A percentile compares a stretch with the other conserved stretches of the same genome.
Conservation (phyloP, 2,797 vertebrate genomes). For the Eulemur albifrons region DNA sequence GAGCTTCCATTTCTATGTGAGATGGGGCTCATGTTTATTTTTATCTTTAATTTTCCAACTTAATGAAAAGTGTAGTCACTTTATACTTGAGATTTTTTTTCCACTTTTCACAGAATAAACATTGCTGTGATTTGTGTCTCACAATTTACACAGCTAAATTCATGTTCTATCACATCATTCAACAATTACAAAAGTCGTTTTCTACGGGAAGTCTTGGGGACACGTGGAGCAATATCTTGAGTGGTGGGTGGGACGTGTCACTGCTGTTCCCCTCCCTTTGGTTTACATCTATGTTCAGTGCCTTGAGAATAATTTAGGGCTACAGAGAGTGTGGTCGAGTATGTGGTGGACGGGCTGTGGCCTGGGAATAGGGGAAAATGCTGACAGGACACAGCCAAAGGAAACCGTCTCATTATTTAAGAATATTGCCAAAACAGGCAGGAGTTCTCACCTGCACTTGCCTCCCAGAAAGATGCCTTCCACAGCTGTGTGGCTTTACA, state of each 20-base stretch:
- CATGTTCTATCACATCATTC: not conserved
- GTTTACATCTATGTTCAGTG: not conserved
- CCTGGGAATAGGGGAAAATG: not conserved
- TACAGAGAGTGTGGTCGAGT: not conserved
- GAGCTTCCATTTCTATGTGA: not conserved
- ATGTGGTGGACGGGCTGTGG: not conserved
- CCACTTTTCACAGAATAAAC: not conserved
- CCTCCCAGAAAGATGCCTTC: not conserved
- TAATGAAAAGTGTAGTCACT: not conserved
- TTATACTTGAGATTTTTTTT: not conserved
- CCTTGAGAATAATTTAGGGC: not conserved
- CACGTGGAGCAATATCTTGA: not conserved
- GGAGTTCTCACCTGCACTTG: not conserved
- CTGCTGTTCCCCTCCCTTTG: not conserved
- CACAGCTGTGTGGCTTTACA: not conserved
- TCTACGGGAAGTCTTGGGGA: not conserved
- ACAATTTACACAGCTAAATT: not conserved
- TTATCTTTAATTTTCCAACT: not conserved
- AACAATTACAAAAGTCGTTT: not conserved
- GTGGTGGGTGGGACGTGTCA: not conserved
- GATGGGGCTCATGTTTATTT: not conserved
- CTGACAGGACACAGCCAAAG: not conserved
- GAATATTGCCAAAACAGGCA: not conserved
- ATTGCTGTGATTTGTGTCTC: not conserved
- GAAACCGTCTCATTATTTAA: not conserved